A percentile compares a stretch with the other conserved stretches of the same genome.
These are phyloP conservation scores for Sympetrum striolatum DNA, from an alignment of 2,888 invertebrate genomes.

Conservation along the genomic window DNA sequence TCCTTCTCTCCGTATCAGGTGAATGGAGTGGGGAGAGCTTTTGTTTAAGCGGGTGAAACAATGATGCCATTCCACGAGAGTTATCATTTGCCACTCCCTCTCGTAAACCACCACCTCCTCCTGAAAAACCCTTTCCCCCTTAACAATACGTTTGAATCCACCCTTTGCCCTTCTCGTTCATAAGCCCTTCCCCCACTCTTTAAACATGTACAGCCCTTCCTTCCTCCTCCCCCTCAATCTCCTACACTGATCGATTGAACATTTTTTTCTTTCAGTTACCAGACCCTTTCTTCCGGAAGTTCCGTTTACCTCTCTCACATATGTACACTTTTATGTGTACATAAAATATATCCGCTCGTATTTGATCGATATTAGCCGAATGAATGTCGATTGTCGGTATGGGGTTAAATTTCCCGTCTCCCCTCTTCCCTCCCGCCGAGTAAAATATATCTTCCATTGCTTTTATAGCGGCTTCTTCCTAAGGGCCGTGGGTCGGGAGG, in stretches of 20 bases:
- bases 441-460: not conserved
- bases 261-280: not conserved
- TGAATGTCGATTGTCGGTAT: slow-evolving; percentile 10
- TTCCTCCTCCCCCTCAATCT: not conserved
- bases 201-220: not conserved
- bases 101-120: not conserved
- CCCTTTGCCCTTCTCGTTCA: not conserved
- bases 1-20: not conserved
- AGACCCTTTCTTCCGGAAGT: slow-evolving; percentile 20
- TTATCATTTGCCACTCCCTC: slow-evolving; percentile 2
- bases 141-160: not conserved
- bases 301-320: slow-evolving; percentile 15
- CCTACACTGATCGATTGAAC: slow-evolving; percentile 15
- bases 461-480: not conserved
- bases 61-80: not conserved
- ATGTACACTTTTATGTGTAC: not conserved
- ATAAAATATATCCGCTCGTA: not conserved
- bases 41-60: slow-evolving; percentile 13
- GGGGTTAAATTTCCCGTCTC: not conserved
- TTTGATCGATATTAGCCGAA: slow-evolving; percentile 33
- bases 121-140: not conserved
- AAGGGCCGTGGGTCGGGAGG: not conserved
- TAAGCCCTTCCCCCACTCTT: not conserved
- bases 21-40: not conserved
- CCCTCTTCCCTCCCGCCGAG: not conserved